Evolutionary conservation across 2,797 vertebrate genomes (phyloP).

Genomic region (Urosaurus nigricauda): DNA sequence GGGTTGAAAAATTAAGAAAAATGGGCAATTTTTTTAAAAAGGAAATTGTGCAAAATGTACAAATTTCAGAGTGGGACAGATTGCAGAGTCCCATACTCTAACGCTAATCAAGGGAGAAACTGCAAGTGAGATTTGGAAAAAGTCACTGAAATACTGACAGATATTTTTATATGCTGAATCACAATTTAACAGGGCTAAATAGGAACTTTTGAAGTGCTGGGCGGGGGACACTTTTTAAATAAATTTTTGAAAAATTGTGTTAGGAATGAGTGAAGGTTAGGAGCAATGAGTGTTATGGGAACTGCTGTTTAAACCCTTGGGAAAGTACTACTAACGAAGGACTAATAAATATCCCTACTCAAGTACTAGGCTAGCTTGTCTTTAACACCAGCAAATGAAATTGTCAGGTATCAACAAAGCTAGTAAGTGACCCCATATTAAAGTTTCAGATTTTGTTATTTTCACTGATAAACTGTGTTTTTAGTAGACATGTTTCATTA

Average conservation of each 20-base stretch:
- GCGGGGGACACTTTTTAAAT: neutral
- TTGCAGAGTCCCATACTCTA: no score
- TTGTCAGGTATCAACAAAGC: neutral
- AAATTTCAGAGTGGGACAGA: no score
- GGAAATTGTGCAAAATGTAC: no score
- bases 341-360: neutral
- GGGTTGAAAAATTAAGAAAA: no score
- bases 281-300: neutral
- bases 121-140: no score
- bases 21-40: no score
- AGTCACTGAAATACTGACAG: no score
- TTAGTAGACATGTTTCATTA: neutral
- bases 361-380: neutral
- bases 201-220: neutral
- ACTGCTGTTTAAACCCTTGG: neutral
- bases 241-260: neutral
- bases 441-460: neutral
- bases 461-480: neutral
- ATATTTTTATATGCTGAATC: neutral
- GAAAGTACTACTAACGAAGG: neutral
- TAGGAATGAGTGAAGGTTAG: neutral
- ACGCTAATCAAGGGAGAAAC: no score
- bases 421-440: neutral
- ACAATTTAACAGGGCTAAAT: neutral
- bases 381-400: neutral